These are phyloP conservation scores for Drosophila buzzatii DNA, from an alignment of 2,888 invertebrate species.

Conservation along the genomic window DNA sequence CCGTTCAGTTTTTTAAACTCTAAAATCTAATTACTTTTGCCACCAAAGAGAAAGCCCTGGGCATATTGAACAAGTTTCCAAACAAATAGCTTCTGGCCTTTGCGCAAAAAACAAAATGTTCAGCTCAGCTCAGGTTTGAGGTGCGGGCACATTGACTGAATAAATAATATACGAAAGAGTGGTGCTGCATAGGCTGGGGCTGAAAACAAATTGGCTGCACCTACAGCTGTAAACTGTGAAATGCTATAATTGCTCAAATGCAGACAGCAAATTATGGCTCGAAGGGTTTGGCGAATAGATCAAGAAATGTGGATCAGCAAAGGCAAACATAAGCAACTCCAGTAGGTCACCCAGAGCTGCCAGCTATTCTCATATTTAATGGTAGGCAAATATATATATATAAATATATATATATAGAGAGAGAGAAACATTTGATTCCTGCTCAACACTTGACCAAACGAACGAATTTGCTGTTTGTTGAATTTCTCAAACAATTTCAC, in stretches of 20 bases:
- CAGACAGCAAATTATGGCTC: constrained; percentile 37
- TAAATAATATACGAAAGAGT: constrained; percentile 15
- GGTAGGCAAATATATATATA: neutral
- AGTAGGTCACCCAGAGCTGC: constrained; percentile 63
- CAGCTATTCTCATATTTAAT: constrained; percentile 28
- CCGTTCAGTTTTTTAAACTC: neutral
- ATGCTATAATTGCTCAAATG: constrained; percentile 52
- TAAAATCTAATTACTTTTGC: constrained; percentile 21
- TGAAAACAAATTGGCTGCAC: constrained; percentile 53
- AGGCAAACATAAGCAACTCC: constrained; percentile 2
- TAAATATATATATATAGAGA: neutral
- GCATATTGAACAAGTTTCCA: constrained; percentile 11
- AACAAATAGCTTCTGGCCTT: constrained; percentile 39
- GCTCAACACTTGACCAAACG: neutral
- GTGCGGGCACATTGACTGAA: constrained; percentile 21
- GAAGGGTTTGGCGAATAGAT: constrained; percentile 53
- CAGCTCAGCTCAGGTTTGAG: constrained; percentile 14
- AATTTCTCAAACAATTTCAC: constrained; percentile 34
- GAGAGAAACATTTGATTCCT: neutral
- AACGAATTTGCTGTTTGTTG: constrained; percentile 4
- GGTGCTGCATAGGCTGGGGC: constrained; percentile 14
- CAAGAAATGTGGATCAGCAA: constrained; percentile 14
- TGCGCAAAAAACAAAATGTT: neutral
- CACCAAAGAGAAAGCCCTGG: constrained; percentile 18
- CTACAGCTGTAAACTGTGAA: constrained; percentile 49